These are phyloP conservation scores for Crypturellus tataupa DNA, from an alignment of 2,797 vertebrate species.

Conservation along the genomic window DNA sequence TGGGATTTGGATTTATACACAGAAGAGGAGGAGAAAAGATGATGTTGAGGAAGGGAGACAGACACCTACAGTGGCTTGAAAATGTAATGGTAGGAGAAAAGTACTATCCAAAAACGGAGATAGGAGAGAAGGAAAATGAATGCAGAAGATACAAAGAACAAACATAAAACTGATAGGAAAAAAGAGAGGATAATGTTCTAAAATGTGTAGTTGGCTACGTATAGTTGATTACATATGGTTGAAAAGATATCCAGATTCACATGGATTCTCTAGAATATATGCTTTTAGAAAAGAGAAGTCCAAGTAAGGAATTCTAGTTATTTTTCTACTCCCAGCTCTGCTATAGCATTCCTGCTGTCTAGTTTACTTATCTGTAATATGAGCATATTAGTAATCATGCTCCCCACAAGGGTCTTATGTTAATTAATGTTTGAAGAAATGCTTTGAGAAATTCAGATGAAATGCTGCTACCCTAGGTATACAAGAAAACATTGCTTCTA, in stretches of 20 bases:
- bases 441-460: background rate
- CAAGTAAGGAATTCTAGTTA: background rate
- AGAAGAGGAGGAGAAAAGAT: background rate
- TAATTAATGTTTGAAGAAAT: conserved; percentile 5
- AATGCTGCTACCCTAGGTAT: background rate
- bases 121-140: background rate
- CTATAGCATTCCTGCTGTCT: background rate
- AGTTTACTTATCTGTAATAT: background rate
- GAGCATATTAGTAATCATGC: background rate
- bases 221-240: too few relatives aligned
- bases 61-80: background rate
- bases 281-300: background rate
- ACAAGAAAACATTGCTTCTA: background rate
- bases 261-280: background rate
- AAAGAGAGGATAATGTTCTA: background rate
- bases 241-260: background rate
- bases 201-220: background rate
- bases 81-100: background rate
- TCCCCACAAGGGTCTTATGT: background rate
- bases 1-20: background rate
- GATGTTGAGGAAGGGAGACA: background rate
- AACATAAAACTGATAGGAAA: background rate
- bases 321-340: background rate
- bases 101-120: background rate
- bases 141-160: background rate